These are phyloP conservation scores for Litocranius walleri DNA, from an alignment of 2,113 vertebrate species.

Conservation along the genomic window DNA sequence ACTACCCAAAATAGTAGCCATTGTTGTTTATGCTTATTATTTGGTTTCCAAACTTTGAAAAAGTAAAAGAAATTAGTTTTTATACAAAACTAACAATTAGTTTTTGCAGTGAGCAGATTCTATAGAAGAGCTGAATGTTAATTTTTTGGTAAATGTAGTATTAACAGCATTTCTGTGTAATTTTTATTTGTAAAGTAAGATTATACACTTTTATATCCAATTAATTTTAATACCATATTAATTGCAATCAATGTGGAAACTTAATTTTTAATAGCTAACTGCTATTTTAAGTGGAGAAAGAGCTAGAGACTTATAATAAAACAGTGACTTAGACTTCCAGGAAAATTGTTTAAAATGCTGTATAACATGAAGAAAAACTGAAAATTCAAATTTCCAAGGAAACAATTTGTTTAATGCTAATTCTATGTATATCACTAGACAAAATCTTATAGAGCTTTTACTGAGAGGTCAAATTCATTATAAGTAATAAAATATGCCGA, in stretches of 20 bases:
- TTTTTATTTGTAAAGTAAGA: slow-evolving; percentile 17
- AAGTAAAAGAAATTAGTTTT: background rate
- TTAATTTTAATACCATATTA: background rate
- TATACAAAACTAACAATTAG: background rate
- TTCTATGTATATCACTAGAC: background rate
- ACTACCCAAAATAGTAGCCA: background rate
- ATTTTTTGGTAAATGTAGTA: background rate
- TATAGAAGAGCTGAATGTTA: background rate
- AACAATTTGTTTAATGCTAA: background rate
- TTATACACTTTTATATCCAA: background rate
- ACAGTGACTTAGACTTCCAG: background rate
- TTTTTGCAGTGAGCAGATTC: background rate
- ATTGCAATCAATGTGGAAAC: background rate
- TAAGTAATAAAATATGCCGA: background rate
- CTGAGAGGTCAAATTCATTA: slow-evolving; percentile 21
- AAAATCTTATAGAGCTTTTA: background rate
- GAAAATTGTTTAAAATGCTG: background rate
- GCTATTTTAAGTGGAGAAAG: background rate
- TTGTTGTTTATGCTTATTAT: background rate
- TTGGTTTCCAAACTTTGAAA: background rate
- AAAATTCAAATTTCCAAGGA: slow-evolving; percentile 6
- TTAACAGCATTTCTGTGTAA: background rate
- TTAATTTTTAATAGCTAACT: background rate
- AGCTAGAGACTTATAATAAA: background rate
- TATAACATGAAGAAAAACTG: background rate